A percentile compares a stretch with the other conserved stretches of the same genome.
Conservation (phyloP, 1,140 invertebrate genomes). For the Neodiprion pinetum region DNA sequence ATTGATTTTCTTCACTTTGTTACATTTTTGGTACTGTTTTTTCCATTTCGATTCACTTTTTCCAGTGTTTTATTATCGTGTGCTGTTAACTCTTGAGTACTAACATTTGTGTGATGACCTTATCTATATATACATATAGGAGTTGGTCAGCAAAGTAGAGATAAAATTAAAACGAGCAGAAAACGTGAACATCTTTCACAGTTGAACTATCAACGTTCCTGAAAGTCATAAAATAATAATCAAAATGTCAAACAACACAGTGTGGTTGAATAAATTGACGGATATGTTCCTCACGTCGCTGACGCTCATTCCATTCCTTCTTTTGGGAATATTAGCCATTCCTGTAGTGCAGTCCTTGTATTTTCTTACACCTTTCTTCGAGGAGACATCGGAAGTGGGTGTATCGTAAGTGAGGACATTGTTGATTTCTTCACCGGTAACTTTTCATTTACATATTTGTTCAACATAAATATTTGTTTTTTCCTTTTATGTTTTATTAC, state of each 20-base stretch:
- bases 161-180: too few relatives aligned
- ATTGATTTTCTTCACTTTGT: neutral
- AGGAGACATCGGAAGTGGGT: constrained; percentile 27
- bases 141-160: too few relatives aligned
- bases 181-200: neutral
- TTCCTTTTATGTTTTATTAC: too few relatives aligned
- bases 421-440: constrained; percentile 10
- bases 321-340: constrained; percentile 47
- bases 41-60: neutral
- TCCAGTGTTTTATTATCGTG: neutral
- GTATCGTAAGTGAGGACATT: constrained; percentile 11
- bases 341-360: constrained; percentile 52
- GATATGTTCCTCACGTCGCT: constrained; percentile 44
- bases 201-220: neutral
- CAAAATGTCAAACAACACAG: constrained; percentile 36
- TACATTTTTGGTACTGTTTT: neutral
- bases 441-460: neutral
- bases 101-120: too few relatives aligned
- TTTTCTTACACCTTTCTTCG: constrained; percentile 51
- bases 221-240: neutral
- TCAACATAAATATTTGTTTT: neutral
- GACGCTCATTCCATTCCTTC: constrained; percentile 50
- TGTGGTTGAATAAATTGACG: constrained; percentile 37
- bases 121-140: too few relatives aligned
- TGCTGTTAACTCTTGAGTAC: neutral